Conservation (phyloP, 2,797 vertebrate genomes). For the Thaleichthys pacificus region DNA sequence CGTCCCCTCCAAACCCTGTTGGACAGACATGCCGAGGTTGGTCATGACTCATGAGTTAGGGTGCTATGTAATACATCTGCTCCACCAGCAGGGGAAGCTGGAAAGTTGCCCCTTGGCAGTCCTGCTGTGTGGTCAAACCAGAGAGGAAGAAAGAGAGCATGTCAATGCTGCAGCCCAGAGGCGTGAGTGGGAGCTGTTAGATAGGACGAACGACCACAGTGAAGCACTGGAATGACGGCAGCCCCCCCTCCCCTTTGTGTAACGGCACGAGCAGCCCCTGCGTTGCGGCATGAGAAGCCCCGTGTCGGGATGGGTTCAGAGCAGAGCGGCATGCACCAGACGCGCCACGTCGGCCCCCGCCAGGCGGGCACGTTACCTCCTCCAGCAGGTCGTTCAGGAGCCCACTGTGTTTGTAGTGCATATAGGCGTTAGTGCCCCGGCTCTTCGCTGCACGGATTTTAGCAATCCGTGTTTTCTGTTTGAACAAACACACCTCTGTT, state of each 20-base stretch:
- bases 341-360: slow-evolving; percentile 51
- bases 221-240: slow-evolving; percentile 70
- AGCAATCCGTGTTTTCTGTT: slow-evolving; percentile 95
- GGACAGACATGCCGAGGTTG: slow-evolving; percentile 71
- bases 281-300: neutral
- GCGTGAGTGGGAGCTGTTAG: slow-evolving; percentile 52
- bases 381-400: slow-evolving; percentile 87
- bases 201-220: slow-evolving; percentile 54
- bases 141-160: slow-evolving; percentile 51
- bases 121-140: slow-evolving; percentile 54
- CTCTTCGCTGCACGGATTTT: slow-evolving; percentile 93
- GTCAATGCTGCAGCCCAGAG: slow-evolving; percentile 67
- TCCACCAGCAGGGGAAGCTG: slow-evolving; percentile 55
- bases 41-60: slow-evolving; percentile 71
- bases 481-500: slow-evolving; percentile 79
- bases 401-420: slow-evolving; percentile 98
- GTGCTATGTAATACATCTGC: slow-evolving; percentile 57
- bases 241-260: slow-evolving; percentile 36
- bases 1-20: slow-evolving; percentile 74
- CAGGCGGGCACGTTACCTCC: slow-evolving; percentile 77
- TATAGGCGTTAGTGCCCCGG: slow-evolving; percentile 94
- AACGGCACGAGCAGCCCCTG: neutral
- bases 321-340: slow-evolving; percentile 72
- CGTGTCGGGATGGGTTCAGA: slow-evolving; percentile 63
- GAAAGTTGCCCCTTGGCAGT: slow-evolving; percentile 19